A percentile compares a stretch with the other conserved stretches of the same genome.
Conservation (phyloP, 2,888 invertebrate genomes). For the Maniola hyperantus region DNA sequence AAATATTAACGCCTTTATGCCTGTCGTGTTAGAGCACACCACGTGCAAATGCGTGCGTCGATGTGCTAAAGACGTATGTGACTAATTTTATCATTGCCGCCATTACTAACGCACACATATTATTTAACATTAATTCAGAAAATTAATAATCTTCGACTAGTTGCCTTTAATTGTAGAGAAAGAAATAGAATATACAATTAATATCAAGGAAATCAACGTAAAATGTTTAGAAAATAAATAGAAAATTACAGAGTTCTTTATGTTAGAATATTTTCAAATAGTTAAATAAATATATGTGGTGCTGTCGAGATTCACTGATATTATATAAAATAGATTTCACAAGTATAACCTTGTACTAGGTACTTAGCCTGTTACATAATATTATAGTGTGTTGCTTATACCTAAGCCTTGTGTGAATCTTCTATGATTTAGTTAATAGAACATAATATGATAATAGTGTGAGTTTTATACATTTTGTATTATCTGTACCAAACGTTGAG, state of each 20-base stretch:
- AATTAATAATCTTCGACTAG: not conserved
- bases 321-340: slow-evolving; percentile 12
- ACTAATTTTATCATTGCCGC: not conserved
- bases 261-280: slow-evolving; percentile 16
- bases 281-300: slow-evolving; percentile 28
- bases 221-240: slow-evolving; percentile 6
- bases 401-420: slow-evolving; percentile 51
- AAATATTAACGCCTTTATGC: no score
- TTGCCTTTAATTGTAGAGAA: not conserved
- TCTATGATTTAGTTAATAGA: slow-evolving; percentile 52
- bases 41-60: no score
- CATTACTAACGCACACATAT: slow-evolving; percentile 4
- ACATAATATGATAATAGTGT: slow-evolving; percentile 49
- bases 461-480: slow-evolving; percentile 80
- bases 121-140: not conserved
- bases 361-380: slow-evolving; percentile 54
- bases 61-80: no score
- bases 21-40: no score
- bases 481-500: slow-evolving; percentile 78
- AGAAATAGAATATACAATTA: not conserved
- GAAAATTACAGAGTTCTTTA: not conserved
- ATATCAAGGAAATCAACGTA: not conserved
- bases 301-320: slow-evolving; percentile 29
- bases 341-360: slow-evolving; percentile 35
- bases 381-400: slow-evolving; percentile 50